A percentile compares a stretch with the other conserved stretches of the same genome.
phyloP scores from a whole-genome alignment of 2,888 invertebrate species.

The Endomychus coccineus region DNA sequence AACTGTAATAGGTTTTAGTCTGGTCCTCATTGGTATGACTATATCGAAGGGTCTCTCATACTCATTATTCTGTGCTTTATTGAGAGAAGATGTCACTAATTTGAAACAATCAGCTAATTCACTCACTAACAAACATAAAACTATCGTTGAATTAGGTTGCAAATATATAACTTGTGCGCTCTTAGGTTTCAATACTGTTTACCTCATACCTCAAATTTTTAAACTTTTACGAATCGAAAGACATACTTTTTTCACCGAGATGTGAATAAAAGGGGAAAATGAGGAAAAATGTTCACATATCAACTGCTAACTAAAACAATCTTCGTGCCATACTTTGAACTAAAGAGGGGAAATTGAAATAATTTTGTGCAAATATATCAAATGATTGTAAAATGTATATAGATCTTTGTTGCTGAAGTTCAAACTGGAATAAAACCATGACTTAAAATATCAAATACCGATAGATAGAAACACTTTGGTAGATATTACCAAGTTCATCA shows the following conservation, averaged over 20 bases:
- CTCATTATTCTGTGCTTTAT: conserved; percentile 60
- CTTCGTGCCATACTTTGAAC: no score
- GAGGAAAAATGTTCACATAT: no score
- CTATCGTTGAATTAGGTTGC: conserved; percentile 71
- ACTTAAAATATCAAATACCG: no score
- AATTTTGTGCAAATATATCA: no score
- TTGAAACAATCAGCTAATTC: conserved; percentile 58
- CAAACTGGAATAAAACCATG: no score
- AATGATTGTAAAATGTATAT: no score
- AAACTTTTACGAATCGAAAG: conserved; percentile 67
- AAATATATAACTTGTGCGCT: conserved; percentile 76
- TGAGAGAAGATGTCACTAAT: conserved; percentile 59
- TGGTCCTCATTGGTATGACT: conserved; percentile 61
- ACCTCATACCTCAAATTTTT: conserved; percentile 72
- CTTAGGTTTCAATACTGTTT: conserved; percentile 73
- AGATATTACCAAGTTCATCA: no score
- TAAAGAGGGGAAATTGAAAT: no score
- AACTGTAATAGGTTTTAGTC: conserved; percentile 67
- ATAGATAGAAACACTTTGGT: no score
- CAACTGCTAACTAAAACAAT: no score
- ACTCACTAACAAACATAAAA: conserved; percentile 61
- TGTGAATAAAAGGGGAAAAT: no score
- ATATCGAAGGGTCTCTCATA: conserved; percentile 64
- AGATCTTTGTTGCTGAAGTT: no score
- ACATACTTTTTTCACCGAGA: conserved; percentile 79